Base-by-base conservation (phyloP, 1,140 invertebrate species). In the Prorops nasuta region DNA sequence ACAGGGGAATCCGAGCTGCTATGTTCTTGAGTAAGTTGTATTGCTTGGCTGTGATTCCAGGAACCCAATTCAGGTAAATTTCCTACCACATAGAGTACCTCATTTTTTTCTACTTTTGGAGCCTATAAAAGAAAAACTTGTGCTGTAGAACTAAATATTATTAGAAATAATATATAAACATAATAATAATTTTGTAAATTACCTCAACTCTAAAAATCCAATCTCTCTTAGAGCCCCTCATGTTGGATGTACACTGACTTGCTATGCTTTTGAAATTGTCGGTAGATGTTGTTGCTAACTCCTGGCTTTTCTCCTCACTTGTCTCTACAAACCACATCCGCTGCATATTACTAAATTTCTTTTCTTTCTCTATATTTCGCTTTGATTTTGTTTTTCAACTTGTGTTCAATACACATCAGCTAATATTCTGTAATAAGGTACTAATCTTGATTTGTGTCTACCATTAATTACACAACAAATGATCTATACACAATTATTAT, bases 201-300 rank as follows among this genome's bases (percentile, higher is more conserved):
- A 76, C 75, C 67, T 76, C 64, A 4, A 77, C 70, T 58, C 75
- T 68, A 54, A 77, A 77, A 42, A 75, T 62, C 73, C 73, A 76
- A 18, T 77, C 73, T 47, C 64, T 66, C 51, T 76, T 74, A 36
- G 64, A 69, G 14, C 60, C 72, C 54, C 63, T 77, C 74, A 77
- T 77, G 12, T 51, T 35, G 45, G 44, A 53, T 58, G 20, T 49
- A 17, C 57, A 20, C 49, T 56, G 7, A 35, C 21, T 44, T 39
- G 51, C 58, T 48, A 61, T 53, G 40, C 18, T 56, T 39, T 12
- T 51, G 42, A 51, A n/a, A 28, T 10, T 28, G 34, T 35, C 14
- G 14, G 34, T 4, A 56, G 41, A 45, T 35, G 28, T 37, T 19
- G 34, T 21, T 39, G 24, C 50, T 52, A 45, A 46, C 40, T 50